Conservation (phyloP, 2,888 invertebrate genomes). For the Dermolepida albohirtum region DNA sequence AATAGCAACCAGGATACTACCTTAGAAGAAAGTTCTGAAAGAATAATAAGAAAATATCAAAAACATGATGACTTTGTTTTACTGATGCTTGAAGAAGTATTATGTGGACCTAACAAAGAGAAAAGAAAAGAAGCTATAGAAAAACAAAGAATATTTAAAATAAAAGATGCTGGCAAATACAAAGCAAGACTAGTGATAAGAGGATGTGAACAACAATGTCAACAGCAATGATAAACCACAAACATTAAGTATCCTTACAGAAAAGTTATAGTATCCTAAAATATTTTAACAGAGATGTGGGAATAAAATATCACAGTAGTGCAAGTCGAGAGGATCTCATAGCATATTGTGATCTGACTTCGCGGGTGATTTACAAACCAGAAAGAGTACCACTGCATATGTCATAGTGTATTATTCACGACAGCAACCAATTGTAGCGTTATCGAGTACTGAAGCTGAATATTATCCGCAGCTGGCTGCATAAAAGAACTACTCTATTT, state of each 20-base stretch:
- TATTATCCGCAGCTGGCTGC: slow-evolving; percentile 23
- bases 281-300: no score
- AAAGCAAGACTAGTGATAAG: slow-evolving; percentile 48
- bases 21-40: no score
- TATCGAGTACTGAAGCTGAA: slow-evolving; percentile 45
- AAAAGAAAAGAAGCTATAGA: slow-evolving; percentile 44
- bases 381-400: slow-evolving; percentile 42
- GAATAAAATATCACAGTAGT: no score
- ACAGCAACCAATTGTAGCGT: slow-evolving; percentile 29
- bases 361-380: slow-evolving; percentile 5
- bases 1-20: no score
- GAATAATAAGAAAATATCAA: no score
- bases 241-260: neutral
- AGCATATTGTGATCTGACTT: slow-evolving; percentile 37
- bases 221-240: slow-evolving; percentile 22
- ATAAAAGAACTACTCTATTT: slow-evolving; percentile 26
- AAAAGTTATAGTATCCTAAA: neutral
- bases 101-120: slow-evolving; percentile 42
- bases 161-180: slow-evolving; percentile 47
- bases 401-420: slow-evolving; percentile 18
- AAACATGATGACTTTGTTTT: no score
- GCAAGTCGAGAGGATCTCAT: no score
- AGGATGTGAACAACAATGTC: slow-evolving; percentile 45
- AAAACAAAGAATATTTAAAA: slow-evolving; percentile 48
- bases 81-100: no score